Evolutionary conservation across 1,140 invertebrate genomes (phyloP), one percentile per base, ranked within the genome.

Genomic region (Drosophila azteca): DNA sequence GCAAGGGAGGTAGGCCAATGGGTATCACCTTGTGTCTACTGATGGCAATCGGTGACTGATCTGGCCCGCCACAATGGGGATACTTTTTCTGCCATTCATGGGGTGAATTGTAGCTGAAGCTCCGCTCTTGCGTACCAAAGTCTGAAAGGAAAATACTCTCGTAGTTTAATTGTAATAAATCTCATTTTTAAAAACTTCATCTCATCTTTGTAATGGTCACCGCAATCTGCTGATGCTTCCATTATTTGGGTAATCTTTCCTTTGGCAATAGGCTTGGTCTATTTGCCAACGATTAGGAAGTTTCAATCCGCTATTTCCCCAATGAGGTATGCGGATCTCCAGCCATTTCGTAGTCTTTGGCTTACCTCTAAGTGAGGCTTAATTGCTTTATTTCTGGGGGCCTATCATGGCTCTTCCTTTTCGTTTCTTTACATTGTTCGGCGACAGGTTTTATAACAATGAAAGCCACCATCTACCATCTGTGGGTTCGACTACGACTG

Each of bases 11-110:
- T 45, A 88, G 15, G 0, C 54, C 72, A 49, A 89, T 72, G 2
- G 83, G 48, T 44, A 83, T 67, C 0, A 51, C 65, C 43, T 88
- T 88, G 3, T 61, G 67, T 0, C 24, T 24, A 43, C 43, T 79
- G 0, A 88, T 78, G 0, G 79, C 52, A 13, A 88, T 83, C 1
- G 83, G 83, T 3, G 83, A 88, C 48, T 88, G 83, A 3, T 64
- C 50, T 1, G 31, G 3, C 0, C 83, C 83, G 2, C 79, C 76
- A 26, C 83, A 88, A 0, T 64, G 20, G 0, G 71, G 68, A 52
- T 53, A 77, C 3, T 6, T 43, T 3, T 53, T n/a, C 26, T 50
- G 52, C 83, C 83, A 88, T 6, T 24, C 67, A 1, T 60, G 43
- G 1, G 84, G 79, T 3, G 59, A 43, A 31, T 88, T 59, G 15